Conservation (phyloP, 2,797 vertebrate species). For the Podarcis lilfordi region DNA sequence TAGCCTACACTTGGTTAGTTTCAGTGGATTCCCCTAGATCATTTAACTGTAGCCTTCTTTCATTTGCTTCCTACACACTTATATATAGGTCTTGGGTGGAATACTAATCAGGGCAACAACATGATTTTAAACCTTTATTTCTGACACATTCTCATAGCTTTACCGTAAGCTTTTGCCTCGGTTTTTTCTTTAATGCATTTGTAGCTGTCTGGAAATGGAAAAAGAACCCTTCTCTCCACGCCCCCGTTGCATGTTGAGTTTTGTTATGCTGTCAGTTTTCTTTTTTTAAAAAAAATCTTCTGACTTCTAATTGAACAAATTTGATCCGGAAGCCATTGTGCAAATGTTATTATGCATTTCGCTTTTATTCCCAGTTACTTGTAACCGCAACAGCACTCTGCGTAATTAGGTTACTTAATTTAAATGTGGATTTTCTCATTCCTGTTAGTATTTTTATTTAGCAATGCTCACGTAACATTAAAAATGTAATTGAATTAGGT, state of each 20-base stretch:
- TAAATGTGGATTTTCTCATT: constrained; percentile 58
- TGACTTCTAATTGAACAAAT: constrained; percentile 38
- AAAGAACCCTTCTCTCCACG: background rate
- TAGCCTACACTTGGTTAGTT: background rate
- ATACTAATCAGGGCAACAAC: background rate
- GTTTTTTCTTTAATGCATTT: background rate
- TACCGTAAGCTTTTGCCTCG: background rate
- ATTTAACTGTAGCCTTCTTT: background rate
- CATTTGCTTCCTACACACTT: background rate
- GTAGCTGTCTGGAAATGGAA: background rate
- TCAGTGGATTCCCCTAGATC: background rate
- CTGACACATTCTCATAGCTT: background rate
- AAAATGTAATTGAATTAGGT: constrained; percentile 55
- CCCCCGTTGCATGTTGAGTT: background rate
- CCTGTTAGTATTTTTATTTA: constrained; percentile 59
- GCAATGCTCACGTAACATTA: constrained; percentile 30
- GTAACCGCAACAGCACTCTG: constrained; percentile 58
- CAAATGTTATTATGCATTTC: constrained; percentile 45
- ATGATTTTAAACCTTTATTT: background rate
- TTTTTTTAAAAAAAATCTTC: background rate
- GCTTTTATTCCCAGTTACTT: constrained; percentile 57
- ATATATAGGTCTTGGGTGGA: background rate
- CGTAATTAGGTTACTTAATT: constrained; percentile 60
- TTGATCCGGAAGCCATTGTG: constrained; percentile 55
- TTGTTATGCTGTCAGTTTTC: background rate